Base-by-base conservation (phyloP, 2,113 vertebrate genomes). In the Phycodurus eques region DNA sequence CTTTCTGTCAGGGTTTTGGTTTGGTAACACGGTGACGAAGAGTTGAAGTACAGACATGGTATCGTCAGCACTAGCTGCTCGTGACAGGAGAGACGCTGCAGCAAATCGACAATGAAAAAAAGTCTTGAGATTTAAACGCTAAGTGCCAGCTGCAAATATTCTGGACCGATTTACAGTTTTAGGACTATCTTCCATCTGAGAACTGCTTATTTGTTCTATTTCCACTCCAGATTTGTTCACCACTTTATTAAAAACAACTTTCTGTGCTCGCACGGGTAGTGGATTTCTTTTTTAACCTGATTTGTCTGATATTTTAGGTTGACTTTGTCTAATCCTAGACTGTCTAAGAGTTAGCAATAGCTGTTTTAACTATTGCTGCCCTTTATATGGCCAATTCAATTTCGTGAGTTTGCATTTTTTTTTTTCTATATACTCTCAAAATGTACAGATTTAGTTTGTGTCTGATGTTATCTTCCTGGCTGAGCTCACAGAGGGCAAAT, bases 31-130 rank as follows among this genome's bases (percentile, higher is more conserved):
- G 20, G 47, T 44, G 65, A 69, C 56, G 27, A 57, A 67, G 3
- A 8, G 72, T 73, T 33, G 71, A 63, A 33, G 68, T 14, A 7
- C 27, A 67, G 46, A 60, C 59, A 75, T 51, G 17, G 49, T 44
- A 49, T n/a, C 42, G 17, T 54, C 72, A 14, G 66, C 65, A 61
- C 71, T 27, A 72, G 56, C 9, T 22, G 53, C 8, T 22, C 53
- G 3, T 22, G 20, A 56, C 9, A 2, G 20, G 56, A 80, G 49
- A 67, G 71, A 78, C 67, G 76, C 77, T 83, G 72, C 68, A 68
- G 66, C 66, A 78, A 20, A 56, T 75, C n/a, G 79, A 73, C 72
- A 54, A 8, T 35, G 63, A 20, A 68, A 53, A 78, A 57, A 27
- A 9, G 13, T 35, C 68, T 71, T 27, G 67, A 65, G 61, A 70